A percentile compares a stretch with the other conserved stretches of the same genome.
phyloP scores from a whole-genome alignment of 1,140 invertebrate genomes.

The Cyrtorhinus lividipennis region DNA sequence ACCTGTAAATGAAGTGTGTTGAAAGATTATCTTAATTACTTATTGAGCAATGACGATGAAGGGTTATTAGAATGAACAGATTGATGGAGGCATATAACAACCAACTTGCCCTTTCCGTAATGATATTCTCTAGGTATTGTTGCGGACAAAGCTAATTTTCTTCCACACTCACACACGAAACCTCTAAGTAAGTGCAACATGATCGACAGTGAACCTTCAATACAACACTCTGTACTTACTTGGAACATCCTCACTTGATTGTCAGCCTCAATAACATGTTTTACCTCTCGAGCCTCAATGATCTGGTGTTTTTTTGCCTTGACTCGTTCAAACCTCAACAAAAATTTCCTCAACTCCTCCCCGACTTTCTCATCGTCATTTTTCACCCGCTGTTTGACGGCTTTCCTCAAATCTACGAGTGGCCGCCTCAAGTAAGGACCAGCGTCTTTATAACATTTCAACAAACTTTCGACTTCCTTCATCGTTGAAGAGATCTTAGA shows the following conservation, averaged over 20 bases:
- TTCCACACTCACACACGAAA: not conserved
- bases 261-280: not conserved
- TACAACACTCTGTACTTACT: not conserved
- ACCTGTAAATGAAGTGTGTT: not conserved
- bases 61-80: not conserved
- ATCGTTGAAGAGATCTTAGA: not conserved
- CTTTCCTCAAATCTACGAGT: not conserved
- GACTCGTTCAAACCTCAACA: not conserved
- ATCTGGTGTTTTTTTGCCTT: slow-evolving; percentile 2
- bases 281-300: not conserved
- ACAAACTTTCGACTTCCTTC: not conserved
- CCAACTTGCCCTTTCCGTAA: not conserved
- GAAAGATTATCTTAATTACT: no score
- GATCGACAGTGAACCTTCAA: not conserved
- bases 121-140: not conserved
- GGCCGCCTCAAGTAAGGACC: not conserved
- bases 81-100: not conserved
- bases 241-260: not conserved
- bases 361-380: not conserved
- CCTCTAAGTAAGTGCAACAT: not conserved
- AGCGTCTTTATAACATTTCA: not conserved
- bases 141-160: not conserved
- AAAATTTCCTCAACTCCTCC: not conserved
- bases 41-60: no score
- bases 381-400: not conserved